Base-by-base conservation (phyloP, 2,888 invertebrate species). In the Resseliella maxima region DNA sequence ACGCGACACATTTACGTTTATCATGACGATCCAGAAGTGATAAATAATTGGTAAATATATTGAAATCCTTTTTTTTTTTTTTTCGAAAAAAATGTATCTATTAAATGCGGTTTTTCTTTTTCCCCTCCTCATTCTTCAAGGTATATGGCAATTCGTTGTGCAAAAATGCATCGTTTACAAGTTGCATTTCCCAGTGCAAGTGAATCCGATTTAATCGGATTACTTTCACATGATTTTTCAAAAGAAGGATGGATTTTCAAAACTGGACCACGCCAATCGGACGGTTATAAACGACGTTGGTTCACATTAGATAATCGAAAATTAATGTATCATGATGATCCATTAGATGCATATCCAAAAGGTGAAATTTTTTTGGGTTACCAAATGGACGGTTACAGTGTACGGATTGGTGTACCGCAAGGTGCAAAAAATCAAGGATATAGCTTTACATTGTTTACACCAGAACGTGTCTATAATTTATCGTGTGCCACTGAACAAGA, bases 291-390 rank as follows among this genome's bases (percentile, higher is more conserved):
- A 88, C 94, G 95, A 88, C 88, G 97, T 85, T 98, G 97, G 97
- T 97, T 97, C 90, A 96, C 96, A 0, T 90, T 98, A 81, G 97
- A 97, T 89, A 95, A 95, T 89, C 93, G 97, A 88, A 97, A 97
- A 90, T 92, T 98, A n/a, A 97, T 97, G 96, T 98, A 98, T 89
- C 96, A 97, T 89, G 96, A 96, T 89, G 96, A 96, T 89, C 95
- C 95, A 0, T 91, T 97, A 90, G 96, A 96, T 89, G 96, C 97
- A 1, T 95, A 95, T 91, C 96, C 97, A 0, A 97, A 97, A 91
- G 97, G 97, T 85, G 97, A 97, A 92, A 95, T 97, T 88, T 97
- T 97, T 91, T 92, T 97, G 88, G 97, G 97, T 90, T 90, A 92
- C 87, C 88, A 87, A 86, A 87, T 94, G 87, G 95, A 95, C 89